phyloP scores from a whole-genome alignment of 2,888 invertebrate genomes.

The Hirtodrosophila confusa region DNA sequence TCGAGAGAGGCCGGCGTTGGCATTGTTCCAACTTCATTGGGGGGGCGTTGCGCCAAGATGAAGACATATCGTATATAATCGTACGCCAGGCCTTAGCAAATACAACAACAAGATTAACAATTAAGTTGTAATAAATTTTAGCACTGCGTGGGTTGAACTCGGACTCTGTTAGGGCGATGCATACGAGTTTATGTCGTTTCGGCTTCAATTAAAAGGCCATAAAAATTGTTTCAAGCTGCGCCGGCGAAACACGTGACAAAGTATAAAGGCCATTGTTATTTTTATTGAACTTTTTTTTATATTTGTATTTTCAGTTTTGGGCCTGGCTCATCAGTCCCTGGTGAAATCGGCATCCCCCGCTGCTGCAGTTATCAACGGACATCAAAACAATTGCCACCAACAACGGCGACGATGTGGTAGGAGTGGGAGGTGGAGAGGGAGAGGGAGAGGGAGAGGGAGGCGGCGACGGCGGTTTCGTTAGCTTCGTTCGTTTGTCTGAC shows the following conservation, averaged over 20 bases:
- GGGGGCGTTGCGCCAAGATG: constrained; percentile 36
- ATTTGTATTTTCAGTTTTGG: constrained; percentile 26
- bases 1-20: not conserved
- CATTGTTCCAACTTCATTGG: constrained; percentile 18
- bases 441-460: constrained; percentile 1
- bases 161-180: constrained; percentile 7
- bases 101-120: constrained; percentile 54
- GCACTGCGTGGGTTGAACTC: constrained; percentile 60
- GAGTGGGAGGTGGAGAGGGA: constrained; percentile 7
- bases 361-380: constrained; percentile 66
- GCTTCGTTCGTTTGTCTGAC: constrained; percentile 60
- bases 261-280: constrained; percentile 64
- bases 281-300: constrained; percentile 41
- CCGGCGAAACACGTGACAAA: constrained; percentile 63
- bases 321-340: constrained; percentile 41
- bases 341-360: constrained; percentile 54
- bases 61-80: too few relatives aligned
- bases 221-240: constrained; percentile 57
- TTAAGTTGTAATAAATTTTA: constrained; percentile 74
- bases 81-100: constrained; percentile 17
- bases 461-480: constrained; percentile 52
- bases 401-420: constrained; percentile 36
- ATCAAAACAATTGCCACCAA: constrained; percentile 77
- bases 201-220: constrained; percentile 67
- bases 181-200: constrained; percentile 26